phyloP scores from a whole-genome alignment of 2,888 invertebrate genomes.

The Pogonocherus hispidulus region DNA sequence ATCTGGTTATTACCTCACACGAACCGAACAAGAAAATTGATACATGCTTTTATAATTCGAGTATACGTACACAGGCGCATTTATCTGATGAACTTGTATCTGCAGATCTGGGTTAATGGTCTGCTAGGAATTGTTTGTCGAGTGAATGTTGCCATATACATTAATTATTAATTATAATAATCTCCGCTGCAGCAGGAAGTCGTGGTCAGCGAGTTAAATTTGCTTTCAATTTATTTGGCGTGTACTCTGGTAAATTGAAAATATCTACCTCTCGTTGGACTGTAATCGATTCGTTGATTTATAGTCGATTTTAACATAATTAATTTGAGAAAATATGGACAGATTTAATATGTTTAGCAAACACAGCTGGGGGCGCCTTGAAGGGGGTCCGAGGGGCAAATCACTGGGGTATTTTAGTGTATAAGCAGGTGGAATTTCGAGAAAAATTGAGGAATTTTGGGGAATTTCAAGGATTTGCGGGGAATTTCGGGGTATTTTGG shows the following conservation, averaged over 20 bases:
- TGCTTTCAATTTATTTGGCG: not conserved
- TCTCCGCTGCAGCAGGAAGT: slow-evolving; percentile 4
- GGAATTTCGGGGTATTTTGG: no score
- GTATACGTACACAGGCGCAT: not conserved
- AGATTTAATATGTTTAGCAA: no score
- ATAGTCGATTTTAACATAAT: no score
- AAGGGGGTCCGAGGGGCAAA: no score
- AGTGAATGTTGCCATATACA: slow-evolving; percentile 1
- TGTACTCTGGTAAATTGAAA: not conserved
- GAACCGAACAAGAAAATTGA: not conserved
- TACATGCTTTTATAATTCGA: not conserved
- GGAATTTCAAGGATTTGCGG: no score
- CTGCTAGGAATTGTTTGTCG: not conserved
- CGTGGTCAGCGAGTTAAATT: not conserved
- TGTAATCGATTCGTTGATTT: no score
- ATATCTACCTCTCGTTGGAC: not conserved
- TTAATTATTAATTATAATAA: slow-evolving; percentile 3
- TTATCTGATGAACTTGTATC: not conserved
- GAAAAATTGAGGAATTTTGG: no score
- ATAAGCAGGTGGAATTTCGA: no score
- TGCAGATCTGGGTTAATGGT: slow-evolving; percentile 1
- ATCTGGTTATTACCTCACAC: not conserved
- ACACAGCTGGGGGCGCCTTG: no score
- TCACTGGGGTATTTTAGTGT: no score
- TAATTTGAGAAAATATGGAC: no score